These are phyloP conservation scores for Malthinus seriepunctatus DNA, from an alignment of 2,888 invertebrate genomes.

Conservation along the genomic window DNA sequence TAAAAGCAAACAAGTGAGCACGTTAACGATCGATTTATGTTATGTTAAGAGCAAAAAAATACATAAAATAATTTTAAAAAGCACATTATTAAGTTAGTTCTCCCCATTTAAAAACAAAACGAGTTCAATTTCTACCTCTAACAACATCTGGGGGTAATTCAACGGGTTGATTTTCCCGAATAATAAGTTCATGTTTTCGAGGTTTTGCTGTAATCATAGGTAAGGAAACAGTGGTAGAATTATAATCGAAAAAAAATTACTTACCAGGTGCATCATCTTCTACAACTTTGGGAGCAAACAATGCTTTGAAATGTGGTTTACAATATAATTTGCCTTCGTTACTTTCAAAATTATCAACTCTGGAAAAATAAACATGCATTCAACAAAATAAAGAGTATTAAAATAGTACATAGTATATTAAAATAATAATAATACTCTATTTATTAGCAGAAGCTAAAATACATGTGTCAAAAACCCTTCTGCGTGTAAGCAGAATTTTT, in stretches of 20 bases:
- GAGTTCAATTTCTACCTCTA: slow-evolving; percentile 64
- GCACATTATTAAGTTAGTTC: too few relatives aligned
- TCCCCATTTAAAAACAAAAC: too few relatives aligned
- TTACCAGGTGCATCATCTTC: slow-evolving; percentile 71
- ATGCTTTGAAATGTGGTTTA: slow-evolving; percentile 89
- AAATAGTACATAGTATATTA: background rate
- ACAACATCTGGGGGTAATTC: slow-evolving; percentile 92
- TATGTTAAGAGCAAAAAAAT: too few relatives aligned
- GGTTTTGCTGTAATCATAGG: slow-evolving; percentile 60
- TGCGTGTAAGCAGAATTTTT: too few relatives aligned
- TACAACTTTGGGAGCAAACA: slow-evolving; percentile 89
- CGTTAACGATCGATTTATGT: too few relatives aligned
- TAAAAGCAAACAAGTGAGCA: too few relatives aligned
- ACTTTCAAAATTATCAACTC: slow-evolving; percentile 90
- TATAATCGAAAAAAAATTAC: slow-evolving; percentile 42
- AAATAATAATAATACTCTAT: too few relatives aligned
- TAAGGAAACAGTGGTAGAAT: slow-evolving; percentile 4
- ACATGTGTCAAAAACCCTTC: too few relatives aligned
- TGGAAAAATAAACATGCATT: slow-evolving; percentile 53
- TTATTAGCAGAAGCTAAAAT: too few relatives aligned
- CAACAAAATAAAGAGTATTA: background rate
- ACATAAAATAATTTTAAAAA: too few relatives aligned
- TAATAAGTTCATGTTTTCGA: slow-evolving; percentile 84
- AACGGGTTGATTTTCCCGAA: slow-evolving; percentile 87
- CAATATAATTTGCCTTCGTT: slow-evolving; percentile 90